Conservation (phyloP, 2,113 vertebrate genomes). For the Strix aluco region DNA sequence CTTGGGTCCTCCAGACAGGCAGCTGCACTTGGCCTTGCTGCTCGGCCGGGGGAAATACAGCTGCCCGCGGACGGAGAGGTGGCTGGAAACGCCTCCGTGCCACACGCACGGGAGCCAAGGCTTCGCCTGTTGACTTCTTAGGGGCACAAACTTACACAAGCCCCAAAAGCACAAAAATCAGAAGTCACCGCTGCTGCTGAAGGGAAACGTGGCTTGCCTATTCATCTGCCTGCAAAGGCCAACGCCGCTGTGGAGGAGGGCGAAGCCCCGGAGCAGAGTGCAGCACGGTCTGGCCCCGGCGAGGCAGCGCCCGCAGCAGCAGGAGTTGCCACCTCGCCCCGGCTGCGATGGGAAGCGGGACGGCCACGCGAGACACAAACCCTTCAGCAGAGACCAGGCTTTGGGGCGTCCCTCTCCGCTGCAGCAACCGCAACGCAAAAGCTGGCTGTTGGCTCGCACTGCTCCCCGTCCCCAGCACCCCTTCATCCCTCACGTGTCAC, state of each 20-base stretch:
- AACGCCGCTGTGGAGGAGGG: fast-evolving
- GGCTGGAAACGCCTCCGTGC: neutral
- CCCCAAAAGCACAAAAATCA: neutral
- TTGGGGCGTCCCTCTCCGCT: neutral
- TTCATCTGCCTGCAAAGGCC: fast-evolving
- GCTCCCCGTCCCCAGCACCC: neutral
- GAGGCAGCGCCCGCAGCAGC: neutral
- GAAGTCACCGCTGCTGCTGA: fast-evolving
- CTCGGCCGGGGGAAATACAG: neutral
- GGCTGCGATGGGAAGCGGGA: too few relatives aligned
- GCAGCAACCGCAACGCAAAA: fast-evolving
- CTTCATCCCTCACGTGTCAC: fast-evolving
- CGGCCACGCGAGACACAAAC: fast-evolving
- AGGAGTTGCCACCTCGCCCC: neutral
- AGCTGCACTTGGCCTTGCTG: neutral
- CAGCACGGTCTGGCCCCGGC: fast-evolving
- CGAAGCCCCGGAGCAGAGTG: neutral
- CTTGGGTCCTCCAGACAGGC: neutral
- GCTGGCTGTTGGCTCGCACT: too few relatives aligned
- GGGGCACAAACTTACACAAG: fast-evolving
- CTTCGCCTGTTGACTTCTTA: neutral
- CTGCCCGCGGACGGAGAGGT: fast-evolving
- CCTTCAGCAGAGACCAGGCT: neutral
- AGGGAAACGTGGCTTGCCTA: fast-evolving
- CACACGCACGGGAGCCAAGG: fast-evolving